These are phyloP conservation scores for Euwallacea similis DNA, from an alignment of 1,140 invertebrate species.

Conservation along the genomic window DNA sequence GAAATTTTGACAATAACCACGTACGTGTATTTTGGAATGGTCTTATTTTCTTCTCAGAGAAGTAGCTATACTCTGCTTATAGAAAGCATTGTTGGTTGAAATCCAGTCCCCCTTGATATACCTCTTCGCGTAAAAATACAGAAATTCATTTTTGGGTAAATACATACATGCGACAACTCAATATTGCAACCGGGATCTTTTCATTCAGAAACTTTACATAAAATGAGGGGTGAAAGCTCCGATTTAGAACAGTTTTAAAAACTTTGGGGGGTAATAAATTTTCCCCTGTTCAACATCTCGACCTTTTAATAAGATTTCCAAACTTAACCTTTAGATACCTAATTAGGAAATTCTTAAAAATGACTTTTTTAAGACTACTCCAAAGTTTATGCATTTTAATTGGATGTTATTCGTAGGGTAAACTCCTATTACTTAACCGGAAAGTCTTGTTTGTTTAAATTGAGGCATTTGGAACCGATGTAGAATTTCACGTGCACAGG, in stretches of 20 bases:
- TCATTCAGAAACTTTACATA: too few species aligned
- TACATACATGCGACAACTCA: neutral
- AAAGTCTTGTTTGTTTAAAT: conserved; percentile 5
- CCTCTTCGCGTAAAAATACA: neutral
- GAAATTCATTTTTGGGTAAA: conserved; percentile 2
- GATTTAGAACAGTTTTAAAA: too few species aligned
- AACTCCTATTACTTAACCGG: neutral
- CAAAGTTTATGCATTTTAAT: neutral
- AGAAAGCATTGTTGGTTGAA: conserved; percentile 9
- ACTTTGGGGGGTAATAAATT: neutral
- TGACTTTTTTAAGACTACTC: neutral
- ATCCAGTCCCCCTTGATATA: neutral
- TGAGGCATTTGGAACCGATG: neutral
- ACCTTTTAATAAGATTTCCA: neutral
- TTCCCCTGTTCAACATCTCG: neutral
- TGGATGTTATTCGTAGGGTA: neutral
- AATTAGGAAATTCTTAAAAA: neutral
- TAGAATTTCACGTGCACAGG: neutral
- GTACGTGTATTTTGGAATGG: too few species aligned
- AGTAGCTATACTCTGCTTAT: neutral
- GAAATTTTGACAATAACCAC: neutral
- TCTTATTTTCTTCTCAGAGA: conserved; percentile 5
- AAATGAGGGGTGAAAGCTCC: too few species aligned
- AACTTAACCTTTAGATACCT: neutral
- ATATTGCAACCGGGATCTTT: too few species aligned